Evolutionary conservation across 1,140 invertebrate species (phyloP), one percentile per base, ranked within the genome.

Genomic region (Zelostemma sp.): DNA sequence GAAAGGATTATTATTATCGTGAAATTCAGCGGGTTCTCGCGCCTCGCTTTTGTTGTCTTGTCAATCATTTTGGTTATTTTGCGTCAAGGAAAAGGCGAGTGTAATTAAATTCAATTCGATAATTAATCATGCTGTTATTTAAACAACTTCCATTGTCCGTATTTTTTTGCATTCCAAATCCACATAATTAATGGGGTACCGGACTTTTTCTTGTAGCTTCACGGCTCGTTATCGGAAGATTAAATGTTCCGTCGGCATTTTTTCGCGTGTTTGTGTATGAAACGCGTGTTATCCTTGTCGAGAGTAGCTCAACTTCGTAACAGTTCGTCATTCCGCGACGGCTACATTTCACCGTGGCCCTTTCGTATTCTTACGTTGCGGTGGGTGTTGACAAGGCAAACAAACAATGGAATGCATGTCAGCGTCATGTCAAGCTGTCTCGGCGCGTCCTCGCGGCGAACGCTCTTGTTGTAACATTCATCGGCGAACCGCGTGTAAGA

Each of bases 351-450:
- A 18, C 15, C 47, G 33, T 11, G 18, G 46, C 14, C 28, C 58
- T 16, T 28, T 68, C 43, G 47, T 63, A 68, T 50, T 58, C 60
- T 68, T 63, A 56, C 28, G 51, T 46, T 70, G 45, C 56, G 61
- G 77, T 80, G 73, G 77, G 77, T 80, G 78, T 77, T 68, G 59
- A 73, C 66, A 76, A 74, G 64, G 73, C 49, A 62, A 61, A 73
- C 60, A 76, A 64, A 80, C 75, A 80, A 81, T 80, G 68, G 72
- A 75, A 80, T 73, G 73, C 74, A 59, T 76, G 78, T 80, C 74
- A 64, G 58, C 63, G 73, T 79, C 76, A 74, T 77, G 77, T 72
- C 76, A 69, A 74, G 74, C 65, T 77, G 77, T 79, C 77, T 65
- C 54, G 19, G 19, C 58, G 54, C 57, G 65, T 64, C 67, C 54